Base-by-base conservation (phyloP, 2,113 vertebrate species). In the Cyanoderma ruficeps region DNA sequence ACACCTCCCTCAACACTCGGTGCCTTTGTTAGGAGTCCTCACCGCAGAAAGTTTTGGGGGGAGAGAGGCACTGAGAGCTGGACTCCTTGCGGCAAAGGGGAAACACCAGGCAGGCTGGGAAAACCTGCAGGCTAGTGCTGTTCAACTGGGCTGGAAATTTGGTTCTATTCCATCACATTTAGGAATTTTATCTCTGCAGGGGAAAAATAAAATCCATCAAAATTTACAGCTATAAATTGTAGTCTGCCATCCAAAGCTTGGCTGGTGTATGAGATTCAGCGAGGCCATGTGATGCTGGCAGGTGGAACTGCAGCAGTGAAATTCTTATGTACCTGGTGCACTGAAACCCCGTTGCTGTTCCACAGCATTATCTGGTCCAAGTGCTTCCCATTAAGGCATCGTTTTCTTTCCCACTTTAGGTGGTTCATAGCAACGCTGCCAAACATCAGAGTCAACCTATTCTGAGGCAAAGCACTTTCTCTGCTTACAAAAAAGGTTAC, bases 1-100 rank as follows among this genome's bases (percentile, higher is more conserved):
- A 19, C 39, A 71, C 27, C 64, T 61, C 9, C 3, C 0, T 5
- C 15, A 67, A 31, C 11, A 5, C 21, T 5, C 2, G 0, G 2
- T 13, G 49, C 28, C 27, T 80, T 88, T 23, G 2, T 33, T 10
- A 18, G 17, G 33, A 49, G 10, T 21, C 44, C 44, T 25, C 39
- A 39, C 3, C 2, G 4, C 44, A 55, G 25, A 63, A 71, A 30
- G 7, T 10, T 50, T 22, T 3, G 17, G 25, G 14, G 2, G 16
- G 35, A 41, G 28, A 70, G 55, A 50, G 8, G 16, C 50, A 7
- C 2, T 27, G 44, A 33, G 71, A 80, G n/a, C 28, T 0, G 0
- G 19, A 11, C 13, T 53, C 35, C 22, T 23, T 2, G 0, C 9
- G 16, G 18, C 44, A 35, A 52, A 82, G 20, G 10, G 24, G 27